Evolutionary conservation across 1,140 invertebrate species (phyloP).

Genomic region (Drosophila dunni): DNA sequence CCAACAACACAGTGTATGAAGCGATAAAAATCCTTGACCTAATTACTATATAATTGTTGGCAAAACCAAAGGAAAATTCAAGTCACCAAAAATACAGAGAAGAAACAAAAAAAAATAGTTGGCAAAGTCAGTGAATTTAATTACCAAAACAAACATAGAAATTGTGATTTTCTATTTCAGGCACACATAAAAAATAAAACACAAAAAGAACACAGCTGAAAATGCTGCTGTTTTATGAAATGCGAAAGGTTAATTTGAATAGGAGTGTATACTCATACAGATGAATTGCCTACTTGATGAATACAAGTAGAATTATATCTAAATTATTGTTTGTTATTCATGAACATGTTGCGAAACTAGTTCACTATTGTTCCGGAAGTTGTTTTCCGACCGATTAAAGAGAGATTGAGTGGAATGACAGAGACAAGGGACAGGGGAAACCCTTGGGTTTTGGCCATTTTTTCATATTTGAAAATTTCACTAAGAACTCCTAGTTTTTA

Average conservation of each 20-base stretch:
- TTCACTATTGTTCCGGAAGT: constrained; percentile 2
- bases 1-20: constrained; percentile 24
- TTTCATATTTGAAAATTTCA: no score
- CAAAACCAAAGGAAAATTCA: constrained; percentile 40
- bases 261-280: background rate
- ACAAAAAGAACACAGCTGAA: constrained; percentile 9
- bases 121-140: constrained; percentile 66
- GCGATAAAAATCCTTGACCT: constrained; percentile 79
- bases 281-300: constrained; percentile 12
- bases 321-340: background rate
- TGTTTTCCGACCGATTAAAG: background rate
- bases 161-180: constrained; percentile 34
- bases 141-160: constrained; percentile 79
- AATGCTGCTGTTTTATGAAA: constrained; percentile 20
- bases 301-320: constrained; percentile 1
- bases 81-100: constrained; percentile 7
- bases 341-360: background rate
- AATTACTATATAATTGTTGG: constrained; percentile 82
- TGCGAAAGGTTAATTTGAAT: constrained; percentile 41
- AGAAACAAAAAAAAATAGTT: constrained; percentile 2
- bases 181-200: constrained; percentile 16
- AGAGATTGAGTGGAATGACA: no score
- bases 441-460: no score
- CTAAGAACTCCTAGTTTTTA: no score
- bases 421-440: no score